phyloP scores from a whole-genome alignment of 2,113 vertebrate species.

The Albula glossodonta region DNA sequence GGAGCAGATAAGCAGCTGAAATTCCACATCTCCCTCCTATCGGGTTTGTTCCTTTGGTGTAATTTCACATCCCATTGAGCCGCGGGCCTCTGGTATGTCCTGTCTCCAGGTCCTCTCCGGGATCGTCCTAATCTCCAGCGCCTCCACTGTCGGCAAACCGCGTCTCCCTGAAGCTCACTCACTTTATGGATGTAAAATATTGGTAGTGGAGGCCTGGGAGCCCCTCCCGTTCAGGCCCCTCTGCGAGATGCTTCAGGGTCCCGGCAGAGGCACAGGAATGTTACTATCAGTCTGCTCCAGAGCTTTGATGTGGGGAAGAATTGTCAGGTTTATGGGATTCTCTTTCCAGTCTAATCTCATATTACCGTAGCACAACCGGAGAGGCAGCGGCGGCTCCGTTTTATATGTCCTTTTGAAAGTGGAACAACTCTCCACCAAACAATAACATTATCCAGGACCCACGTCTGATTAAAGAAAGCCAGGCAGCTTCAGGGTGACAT shows the following conservation, averaged over 20 bases:
- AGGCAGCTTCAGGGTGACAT: constrained; percentile 49
- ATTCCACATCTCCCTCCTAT: constrained; percentile 51
- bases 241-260: constrained; percentile 30
- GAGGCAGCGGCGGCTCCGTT: constrained; percentile 56
- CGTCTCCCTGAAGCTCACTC: neutral
- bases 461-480: constrained; percentile 44
- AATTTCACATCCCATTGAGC: constrained; percentile 56
- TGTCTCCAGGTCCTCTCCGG: constrained; percentile 39
- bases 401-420: constrained; percentile 68
- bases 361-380: constrained; percentile 61
- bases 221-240: constrained; percentile 39
- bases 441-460: constrained; percentile 59
- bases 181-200: constrained; percentile 38
- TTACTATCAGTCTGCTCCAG: constrained; percentile 61
- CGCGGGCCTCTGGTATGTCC: constrained; percentile 47
- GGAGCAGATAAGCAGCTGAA: constrained; percentile 37
- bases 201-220: neutral
- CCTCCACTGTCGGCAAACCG: no score
- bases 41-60: constrained; percentile 42
- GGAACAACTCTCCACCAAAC: constrained; percentile 59
- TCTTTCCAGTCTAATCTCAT: constrained; percentile 58
- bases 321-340: constrained; percentile 47
- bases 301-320: constrained; percentile 65
- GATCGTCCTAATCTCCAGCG: constrained; percentile 1
- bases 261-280: constrained; percentile 59